Conservation (phyloP, 1,140 invertebrate genomes). For the Bombus difficillimus region DNA sequence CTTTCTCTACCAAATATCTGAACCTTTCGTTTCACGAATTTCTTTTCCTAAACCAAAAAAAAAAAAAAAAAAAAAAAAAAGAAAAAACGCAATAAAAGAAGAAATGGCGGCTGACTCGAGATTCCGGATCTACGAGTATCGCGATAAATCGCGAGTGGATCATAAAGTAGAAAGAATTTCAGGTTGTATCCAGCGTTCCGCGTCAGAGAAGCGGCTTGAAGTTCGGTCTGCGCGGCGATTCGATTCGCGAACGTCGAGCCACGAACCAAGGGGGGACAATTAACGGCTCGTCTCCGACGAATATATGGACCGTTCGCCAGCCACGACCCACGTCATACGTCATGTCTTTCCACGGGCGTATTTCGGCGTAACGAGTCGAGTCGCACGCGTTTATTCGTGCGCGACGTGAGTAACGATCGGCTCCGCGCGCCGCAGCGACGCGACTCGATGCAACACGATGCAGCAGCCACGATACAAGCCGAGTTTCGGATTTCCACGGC, state of each 20-base stretch:
- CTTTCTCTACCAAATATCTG: neutral
- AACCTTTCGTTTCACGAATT: neutral
- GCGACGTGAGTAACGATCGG: conserved; percentile 73
- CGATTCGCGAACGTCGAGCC: conserved; percentile 29
- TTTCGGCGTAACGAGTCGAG: conserved; percentile 67
- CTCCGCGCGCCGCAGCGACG: conserved; percentile 39
- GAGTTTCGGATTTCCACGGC: conserved; percentile 76
- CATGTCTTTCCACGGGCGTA: conserved; percentile 66
- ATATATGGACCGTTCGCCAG: conserved; percentile 63
- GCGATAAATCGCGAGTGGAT: conserved; percentile 33
- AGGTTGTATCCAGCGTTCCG: neutral
- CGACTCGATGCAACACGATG: conserved; percentile 64
- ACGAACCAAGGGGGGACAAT: conserved; percentile 46
- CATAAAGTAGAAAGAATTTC: conserved; percentile 33
- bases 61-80: too few relatives aligned
- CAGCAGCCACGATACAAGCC: conserved; percentile 57
- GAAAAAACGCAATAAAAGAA: conserved; percentile 10
- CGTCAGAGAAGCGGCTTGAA: neutral
- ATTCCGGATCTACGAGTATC: neutral
- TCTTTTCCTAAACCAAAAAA: neutral
- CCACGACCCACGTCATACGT: conserved; percentile 58
- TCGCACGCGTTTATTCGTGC: conserved; percentile 64
- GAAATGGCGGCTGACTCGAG: neutral
- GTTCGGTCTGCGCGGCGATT: conserved; percentile 6
- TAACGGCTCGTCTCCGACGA: conserved; percentile 64